Base-by-base conservation (phyloP, 2,797 vertebrate species). In the Trematomus bernacchii region DNA sequence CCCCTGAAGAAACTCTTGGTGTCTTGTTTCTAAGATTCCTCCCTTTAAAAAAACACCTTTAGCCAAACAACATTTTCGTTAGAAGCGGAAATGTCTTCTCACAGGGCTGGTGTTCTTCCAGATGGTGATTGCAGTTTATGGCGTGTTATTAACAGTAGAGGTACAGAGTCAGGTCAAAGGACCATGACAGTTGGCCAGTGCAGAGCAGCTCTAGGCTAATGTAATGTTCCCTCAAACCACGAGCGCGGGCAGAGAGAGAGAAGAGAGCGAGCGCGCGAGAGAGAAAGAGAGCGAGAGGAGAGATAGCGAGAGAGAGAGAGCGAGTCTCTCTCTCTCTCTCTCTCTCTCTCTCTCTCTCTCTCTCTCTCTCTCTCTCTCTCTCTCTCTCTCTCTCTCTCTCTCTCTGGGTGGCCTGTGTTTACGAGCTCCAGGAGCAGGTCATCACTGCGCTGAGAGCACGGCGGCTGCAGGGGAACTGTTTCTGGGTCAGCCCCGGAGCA, bases 331-430 rank as follows among this genome's bases (percentile, higher is more conserved):
- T 47, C 50, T 53, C 46, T 61, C 69, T 43, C 40, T 61, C 61
- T 80, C 90, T 73, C 85, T 43, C 40, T 61, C 61, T 80, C 90
- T 73, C 85, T 77, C 76, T 94, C 14, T 60, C 69, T 54, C 69
- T 52, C 54, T 48, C 50, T 50, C 46, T 61, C 69, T 43, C 27
- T 27, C 27, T 27, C 14, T 60, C 69, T 51, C 66, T 50, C 50
- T 44, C 50, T 54, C 46, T 58, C 69, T 43, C 40, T 61, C 61
- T 80, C 90, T 73, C 85, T 43, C 40, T 61, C 61, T 80, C 90
- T 73, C 85, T 77, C 76, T 94, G 91, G 93, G 93, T 94, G 93
- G 93, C 85, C 92, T 67, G 76, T 80, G 76, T 91, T 90, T 92
- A 92, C 42, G 73, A 89, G 89, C 82, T 89, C 77, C 80, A 87